Conservation (phyloP, 2,888 invertebrate species). For the Patella ulyssiponensis region DNA sequence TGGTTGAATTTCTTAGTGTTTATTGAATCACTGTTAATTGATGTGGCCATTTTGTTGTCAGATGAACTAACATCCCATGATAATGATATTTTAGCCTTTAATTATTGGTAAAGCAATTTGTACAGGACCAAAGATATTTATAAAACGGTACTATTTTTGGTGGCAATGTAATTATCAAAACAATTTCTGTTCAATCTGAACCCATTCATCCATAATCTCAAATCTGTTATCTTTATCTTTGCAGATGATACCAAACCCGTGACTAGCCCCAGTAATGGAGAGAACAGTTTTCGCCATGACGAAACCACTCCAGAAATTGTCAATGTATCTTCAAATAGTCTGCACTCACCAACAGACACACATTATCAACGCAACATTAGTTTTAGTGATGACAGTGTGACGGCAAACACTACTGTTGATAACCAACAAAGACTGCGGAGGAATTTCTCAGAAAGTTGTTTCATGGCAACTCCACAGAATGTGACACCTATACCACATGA, state of each 20-base stretch:
- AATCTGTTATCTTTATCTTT: neutral
- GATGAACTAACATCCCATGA: no score
- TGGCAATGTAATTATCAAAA: no score
- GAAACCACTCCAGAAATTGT: constrained; percentile 1
- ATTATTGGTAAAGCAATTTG: no score
- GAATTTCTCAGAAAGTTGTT: constrained; percentile 13
- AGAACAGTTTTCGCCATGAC: neutral
- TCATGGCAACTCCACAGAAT: neutral
- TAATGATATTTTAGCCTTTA: no score
- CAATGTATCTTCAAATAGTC: neutral
- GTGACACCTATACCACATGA: neutral
- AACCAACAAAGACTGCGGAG: constrained; percentile 21
- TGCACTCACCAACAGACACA: neutral
- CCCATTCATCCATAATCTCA: no score
- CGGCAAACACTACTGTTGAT: constrained; percentile 55
- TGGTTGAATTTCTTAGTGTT: neutral
- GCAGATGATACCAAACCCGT: constrained; percentile 9
- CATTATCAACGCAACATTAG: constrained; percentile 54
- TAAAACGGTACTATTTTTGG: no score
- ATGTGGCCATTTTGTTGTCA: neutral
- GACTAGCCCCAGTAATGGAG: constrained; percentile 7
- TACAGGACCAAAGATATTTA: no score
- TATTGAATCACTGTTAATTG: neutral
- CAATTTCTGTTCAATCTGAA: no score
- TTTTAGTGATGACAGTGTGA: constrained; percentile 64